Percentiles rank a stretch among this genome's conserved stretches.
phyloP scores from a whole-genome alignment of 1,140 invertebrate genomes.

The Nixonia krombeini region DNA sequence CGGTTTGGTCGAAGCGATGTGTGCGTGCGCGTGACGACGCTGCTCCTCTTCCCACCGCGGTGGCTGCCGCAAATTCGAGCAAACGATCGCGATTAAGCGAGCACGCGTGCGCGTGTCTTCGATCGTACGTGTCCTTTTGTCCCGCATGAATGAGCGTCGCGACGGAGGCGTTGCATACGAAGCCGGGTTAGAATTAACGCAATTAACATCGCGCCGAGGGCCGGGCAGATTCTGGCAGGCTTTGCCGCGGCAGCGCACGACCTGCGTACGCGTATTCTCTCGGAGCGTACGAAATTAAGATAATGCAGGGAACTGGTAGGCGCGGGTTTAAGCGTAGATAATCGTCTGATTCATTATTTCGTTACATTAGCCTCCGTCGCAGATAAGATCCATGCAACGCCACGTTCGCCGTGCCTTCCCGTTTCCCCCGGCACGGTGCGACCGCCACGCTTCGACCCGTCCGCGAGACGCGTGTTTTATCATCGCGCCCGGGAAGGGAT shows the following conservation, averaged over 20 bases:
- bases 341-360: conserved; percentile 61
- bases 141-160: conserved; percentile 13
- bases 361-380: conserved; percentile 43
- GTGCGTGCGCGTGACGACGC: neutral
- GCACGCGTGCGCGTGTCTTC: conserved; percentile 17
- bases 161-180: neutral
- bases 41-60: neutral
- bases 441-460: no score
- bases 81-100: conserved; percentile 19
- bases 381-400: conserved; percentile 51
- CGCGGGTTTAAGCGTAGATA: conserved; percentile 43
- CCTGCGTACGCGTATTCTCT: conserved; percentile 14
- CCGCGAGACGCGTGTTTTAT: no score
- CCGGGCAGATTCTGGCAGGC: conserved; percentile 12
- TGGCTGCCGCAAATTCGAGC: conserved; percentile 8
- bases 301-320: conserved; percentile 50
- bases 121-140: conserved; percentile 18
- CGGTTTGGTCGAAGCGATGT: no score
- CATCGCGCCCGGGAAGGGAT: neutral
- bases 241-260: conserved; percentile 7
- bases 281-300: conserved; percentile 43
- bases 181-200: conserved; percentile 16
- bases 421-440: no score
- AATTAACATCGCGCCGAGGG: conserved; percentile 14
- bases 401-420: neutral